Percentiles rank a stretch among this genome's conserved stretches.
Conservation (phyloP, 2,797 vertebrate species). For the Odontamblyopus lacepedii region DNA sequence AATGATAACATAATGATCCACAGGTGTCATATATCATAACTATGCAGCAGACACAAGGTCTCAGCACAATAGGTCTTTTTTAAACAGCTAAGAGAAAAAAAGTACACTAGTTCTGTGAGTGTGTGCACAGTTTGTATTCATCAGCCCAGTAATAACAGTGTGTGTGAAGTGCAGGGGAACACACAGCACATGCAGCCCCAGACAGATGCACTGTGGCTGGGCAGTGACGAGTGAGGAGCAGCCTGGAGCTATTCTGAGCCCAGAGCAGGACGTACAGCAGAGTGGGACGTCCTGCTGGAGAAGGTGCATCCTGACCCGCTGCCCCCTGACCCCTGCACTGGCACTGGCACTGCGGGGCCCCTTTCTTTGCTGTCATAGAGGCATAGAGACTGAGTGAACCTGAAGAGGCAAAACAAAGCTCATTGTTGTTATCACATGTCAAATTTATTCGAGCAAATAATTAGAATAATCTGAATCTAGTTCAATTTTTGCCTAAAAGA, state of each 20-base stretch:
- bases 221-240: not conserved
- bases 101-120: too few relatives aligned
- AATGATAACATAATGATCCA: too few relatives aligned
- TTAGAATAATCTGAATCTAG: too few relatives aligned
- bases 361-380: conserved; percentile 52
- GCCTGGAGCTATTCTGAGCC: not conserved
- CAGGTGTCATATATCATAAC: too few relatives aligned
- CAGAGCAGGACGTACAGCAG: not conserved
- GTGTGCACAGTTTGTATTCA: not conserved
- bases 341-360: conserved; percentile 8
- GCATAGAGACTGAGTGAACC: too few relatives aligned
- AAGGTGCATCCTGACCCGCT: not conserved
- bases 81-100: not conserved
- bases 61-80: not conserved
- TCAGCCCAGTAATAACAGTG: not conserved
- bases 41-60: too few relatives aligned
- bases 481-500: too few relatives aligned
- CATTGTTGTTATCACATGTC: not conserved
- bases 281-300: not conserved
- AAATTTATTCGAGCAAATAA: not conserved
- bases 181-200: not conserved
- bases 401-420: not conserved
- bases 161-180: not conserved
- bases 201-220: not conserved
- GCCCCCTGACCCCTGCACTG: conserved; percentile 10